Base-by-base conservation (phyloP, 2,888 invertebrate species). In the Saturnia pavonia region DNA sequence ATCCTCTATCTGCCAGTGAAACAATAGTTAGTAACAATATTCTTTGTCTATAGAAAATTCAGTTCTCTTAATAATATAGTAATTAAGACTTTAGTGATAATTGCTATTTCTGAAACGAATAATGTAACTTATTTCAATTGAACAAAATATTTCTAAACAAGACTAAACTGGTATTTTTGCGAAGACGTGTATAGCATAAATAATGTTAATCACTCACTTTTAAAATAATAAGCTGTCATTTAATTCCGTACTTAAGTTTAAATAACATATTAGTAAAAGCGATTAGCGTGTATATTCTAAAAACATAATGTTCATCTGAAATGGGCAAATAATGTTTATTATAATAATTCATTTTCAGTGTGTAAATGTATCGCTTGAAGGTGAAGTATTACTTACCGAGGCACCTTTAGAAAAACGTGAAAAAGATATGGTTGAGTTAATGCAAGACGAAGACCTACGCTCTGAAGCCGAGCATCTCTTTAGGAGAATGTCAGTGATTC, bases 381-480 rank as follows among this genome's bases (percentile, higher is more conserved):
- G 92, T 1, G 93, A 93, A 74, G 82, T 90, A 0, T 75, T 81
- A 0, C 74, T 82, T 0, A 57, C 80, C 2, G 88, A 87, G 51
- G 88, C 86, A 0, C 80, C 82, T 9, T 75, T 92, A 0, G 88
- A 88, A 72, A 89, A 91, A 72, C 85, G 93, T 0, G 91, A 91
- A 72, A 88, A 87, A 34, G 92, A 85, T 1, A 85, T 94, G 85
- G 87, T 94, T 65, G 78, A 84, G 67, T 78, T 93, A 68, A 92
- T 94, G 92, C 92, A 90, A 73, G 93, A 91, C 60, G 88, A 89
- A 0, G 93, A 94, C 70, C 69, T 92, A 65, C 82, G 85, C 0
- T 82, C 86, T 0, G 91, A 87, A 0, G 93, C 93, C 0, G 79
- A 85, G 74, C 86, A 90, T 68, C 84, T 92, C n/a, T 93, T 94